Evolutionary conservation across 92 coral and sea anemone species (phyloP).

Genomic region (Heliopora coerulea): DNA sequence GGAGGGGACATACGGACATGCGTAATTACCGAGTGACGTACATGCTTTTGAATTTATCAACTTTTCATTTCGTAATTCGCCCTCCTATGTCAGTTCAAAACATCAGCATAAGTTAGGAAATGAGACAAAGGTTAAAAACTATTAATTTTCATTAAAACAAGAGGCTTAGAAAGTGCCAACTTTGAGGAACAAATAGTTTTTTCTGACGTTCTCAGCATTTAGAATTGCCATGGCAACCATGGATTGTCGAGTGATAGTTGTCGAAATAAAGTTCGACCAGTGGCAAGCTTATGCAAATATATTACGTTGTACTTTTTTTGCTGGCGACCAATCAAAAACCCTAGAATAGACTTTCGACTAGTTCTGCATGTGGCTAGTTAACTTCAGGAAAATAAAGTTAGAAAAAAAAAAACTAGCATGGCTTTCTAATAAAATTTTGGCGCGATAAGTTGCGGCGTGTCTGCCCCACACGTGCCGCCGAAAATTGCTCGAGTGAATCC

Average conservation of each 20-base stretch:
- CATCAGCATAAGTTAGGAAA: neutral
- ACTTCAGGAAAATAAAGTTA: conserved; percentile 10
- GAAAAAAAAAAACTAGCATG: neutral
- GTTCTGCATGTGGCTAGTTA: neutral
- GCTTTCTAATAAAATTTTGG: conserved; percentile 5
- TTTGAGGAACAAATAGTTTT: conserved; percentile 30
- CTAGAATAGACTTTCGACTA: neutral
- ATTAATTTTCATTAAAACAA: neutral
- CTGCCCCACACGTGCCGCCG: conserved; percentile 20
- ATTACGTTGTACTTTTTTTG: neutral
- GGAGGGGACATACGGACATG: conserved; percentile 19
- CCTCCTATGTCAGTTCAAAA: neutral
- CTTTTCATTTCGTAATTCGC: neutral
- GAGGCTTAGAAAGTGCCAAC: conserved; percentile 1
- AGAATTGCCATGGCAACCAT: conserved; percentile 24
- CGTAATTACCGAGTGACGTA: conserved; percentile 41
- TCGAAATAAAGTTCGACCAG: neutral
- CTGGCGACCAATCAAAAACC: neutral
- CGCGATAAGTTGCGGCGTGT: conserved; percentile 23
- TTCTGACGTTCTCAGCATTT: neutral
- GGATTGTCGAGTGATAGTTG: conserved; percentile 13
- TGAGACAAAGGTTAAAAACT: neutral
- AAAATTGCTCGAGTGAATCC: neutral
- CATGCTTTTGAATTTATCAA: neutral
- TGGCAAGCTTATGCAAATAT: neutral